Evolutionary conservation across 2,888 invertebrate genomes (phyloP).

Genomic region (Harpalus rubripes): DNA sequence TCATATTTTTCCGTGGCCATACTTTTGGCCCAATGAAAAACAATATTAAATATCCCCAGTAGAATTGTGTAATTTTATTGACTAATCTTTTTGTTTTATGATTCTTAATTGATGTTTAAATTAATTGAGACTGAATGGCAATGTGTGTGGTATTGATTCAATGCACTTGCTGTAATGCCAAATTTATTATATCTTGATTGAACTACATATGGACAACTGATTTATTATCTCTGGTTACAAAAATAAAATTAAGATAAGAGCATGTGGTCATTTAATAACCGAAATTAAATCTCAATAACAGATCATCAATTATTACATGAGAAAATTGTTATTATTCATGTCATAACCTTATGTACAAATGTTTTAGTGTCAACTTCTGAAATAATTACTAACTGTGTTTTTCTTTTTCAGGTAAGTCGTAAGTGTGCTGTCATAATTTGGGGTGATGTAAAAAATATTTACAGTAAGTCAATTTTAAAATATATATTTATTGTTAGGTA

Average conservation of each 20-base stretch:
- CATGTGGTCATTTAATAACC: not conserved
- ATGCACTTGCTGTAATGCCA: constrained; percentile 9
- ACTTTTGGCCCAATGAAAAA: too few species aligned
- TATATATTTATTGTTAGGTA: too few species aligned
- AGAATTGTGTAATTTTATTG: too few species aligned
- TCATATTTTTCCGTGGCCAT: too few species aligned
- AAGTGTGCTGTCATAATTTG: not conserved
- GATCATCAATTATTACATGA: not conserved
- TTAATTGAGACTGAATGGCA: constrained; percentile 36
- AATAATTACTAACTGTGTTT: not conserved
- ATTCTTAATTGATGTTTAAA: constrained; percentile 48
- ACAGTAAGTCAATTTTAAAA: too few species aligned
- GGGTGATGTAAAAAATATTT: too few species aligned
- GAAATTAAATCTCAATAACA: not conserved
- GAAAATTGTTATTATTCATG: not conserved
- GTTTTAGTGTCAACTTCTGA: not conserved
- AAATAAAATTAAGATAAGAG: not conserved
- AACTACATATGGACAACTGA: constrained; percentile 1
- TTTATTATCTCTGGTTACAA: not conserved
- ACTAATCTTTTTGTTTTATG: too few species aligned
- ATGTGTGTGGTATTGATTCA: constrained; percentile 35
- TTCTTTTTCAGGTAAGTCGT: not conserved
- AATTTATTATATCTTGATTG: constrained; percentile 32
- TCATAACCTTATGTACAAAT: too few species aligned
- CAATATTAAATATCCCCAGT: too few species aligned